Evolutionary conservation across 2,797 vertebrate species (phyloP).

Genomic region (Lepilemur septentrionalis): DNA sequence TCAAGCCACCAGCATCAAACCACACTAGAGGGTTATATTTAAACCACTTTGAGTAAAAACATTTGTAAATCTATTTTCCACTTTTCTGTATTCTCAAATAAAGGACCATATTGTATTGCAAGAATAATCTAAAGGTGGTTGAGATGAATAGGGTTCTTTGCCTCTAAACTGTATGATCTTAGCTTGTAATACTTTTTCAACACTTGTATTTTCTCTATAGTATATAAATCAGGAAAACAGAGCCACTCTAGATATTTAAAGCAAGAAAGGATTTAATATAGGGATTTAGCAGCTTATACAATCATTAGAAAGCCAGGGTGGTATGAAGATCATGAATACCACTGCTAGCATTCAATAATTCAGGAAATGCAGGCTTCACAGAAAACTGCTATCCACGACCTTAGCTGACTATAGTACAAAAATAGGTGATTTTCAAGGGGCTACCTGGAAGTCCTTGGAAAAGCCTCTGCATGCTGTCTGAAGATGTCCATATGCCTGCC

Average conservation of each 20-base stretch:
- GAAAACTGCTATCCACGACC: neutral
- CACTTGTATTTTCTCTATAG: neutral
- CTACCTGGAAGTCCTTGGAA: neutral
- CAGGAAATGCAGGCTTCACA: neutral
- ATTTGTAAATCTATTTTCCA: neutral
- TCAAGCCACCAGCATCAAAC: neutral
- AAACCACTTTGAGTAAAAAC: conserved; percentile 30
- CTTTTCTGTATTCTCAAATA: neutral
- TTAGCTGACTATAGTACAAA: neutral
- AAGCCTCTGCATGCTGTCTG: neutral
- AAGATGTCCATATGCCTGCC: neutral
- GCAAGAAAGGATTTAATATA: neutral
- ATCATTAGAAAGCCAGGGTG: neutral
- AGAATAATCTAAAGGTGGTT: neutral
- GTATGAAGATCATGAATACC: neutral
- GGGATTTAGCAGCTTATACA: neutral
- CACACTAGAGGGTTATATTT: neutral
- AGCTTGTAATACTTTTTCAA: neutral
- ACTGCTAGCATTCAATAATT: neutral
- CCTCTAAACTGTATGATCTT: neutral
- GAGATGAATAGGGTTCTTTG: neutral
- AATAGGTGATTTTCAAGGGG: neutral
- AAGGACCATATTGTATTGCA: neutral
- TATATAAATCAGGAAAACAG: conserved; percentile 1
- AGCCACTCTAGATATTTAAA: conserved; percentile 31